Conservation (phyloP, 2,888 invertebrate species). For the Scaeva pyrastri region DNA sequence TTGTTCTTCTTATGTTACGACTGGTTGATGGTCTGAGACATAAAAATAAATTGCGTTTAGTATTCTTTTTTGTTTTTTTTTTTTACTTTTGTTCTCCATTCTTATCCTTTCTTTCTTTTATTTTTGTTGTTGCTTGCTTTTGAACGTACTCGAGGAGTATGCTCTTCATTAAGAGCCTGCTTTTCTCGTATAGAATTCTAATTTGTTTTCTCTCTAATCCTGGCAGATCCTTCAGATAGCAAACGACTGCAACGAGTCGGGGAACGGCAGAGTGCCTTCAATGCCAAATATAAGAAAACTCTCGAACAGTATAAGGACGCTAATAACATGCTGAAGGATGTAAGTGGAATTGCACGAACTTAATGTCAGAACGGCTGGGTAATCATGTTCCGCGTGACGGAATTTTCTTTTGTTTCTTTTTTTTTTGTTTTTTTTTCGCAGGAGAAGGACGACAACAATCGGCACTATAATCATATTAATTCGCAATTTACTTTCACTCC, state of each 20-base stretch:
- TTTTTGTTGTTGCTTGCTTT: background rate
- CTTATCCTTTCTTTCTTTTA: background rate
- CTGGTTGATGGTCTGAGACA: slow-evolving; percentile 24
- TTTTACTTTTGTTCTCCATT: background rate
- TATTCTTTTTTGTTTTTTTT: slow-evolving; percentile 11
- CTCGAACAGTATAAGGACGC: slow-evolving; percentile 85
- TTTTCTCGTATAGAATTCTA: slow-evolving; percentile 52
- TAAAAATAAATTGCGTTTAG: slow-evolving; percentile 58
- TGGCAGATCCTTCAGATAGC: slow-evolving; percentile 84
- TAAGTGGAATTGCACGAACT: slow-evolving; percentile 78
- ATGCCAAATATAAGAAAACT: slow-evolving; percentile 88
- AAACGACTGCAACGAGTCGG: slow-evolving; percentile 87
- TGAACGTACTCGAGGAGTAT: background rate
- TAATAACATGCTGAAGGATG: slow-evolving; percentile 82
- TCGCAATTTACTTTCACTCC: slow-evolving; percentile 89
- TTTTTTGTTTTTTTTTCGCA: slow-evolving; percentile 69
- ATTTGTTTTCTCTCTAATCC: slow-evolving; percentile 55
- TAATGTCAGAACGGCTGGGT: slow-evolving; percentile 37
- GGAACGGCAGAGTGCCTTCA: slow-evolving; percentile 86
- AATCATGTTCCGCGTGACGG: slow-evolving; percentile 45
- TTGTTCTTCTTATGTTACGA: background rate
- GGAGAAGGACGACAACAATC: slow-evolving; percentile 84
- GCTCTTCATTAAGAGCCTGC: slow-evolving; percentile 47
- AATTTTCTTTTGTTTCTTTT: slow-evolving; percentile 37
- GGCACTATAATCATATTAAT: slow-evolving; percentile 84